Conservation (phyloP, 2,797 vertebrate genomes). For the Tiaroga cobitis region DNA sequence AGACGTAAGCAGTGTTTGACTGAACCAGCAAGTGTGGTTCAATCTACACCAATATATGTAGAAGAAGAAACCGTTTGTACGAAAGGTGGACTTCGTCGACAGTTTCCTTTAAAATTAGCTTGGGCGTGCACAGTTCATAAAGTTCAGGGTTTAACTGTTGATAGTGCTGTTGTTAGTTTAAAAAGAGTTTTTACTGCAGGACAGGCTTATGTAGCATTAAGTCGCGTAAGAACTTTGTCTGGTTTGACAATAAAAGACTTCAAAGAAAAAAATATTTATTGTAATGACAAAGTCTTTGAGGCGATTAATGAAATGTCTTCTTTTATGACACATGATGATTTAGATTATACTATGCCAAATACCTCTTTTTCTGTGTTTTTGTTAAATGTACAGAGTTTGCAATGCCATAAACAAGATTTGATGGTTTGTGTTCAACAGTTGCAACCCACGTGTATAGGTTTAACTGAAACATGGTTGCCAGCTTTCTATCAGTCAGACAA, state of each 20-base stretch:
- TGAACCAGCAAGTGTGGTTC: background rate
- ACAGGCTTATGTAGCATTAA: conserved; percentile 2
- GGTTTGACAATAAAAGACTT: no score
- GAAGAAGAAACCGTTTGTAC: background rate
- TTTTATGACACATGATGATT: background rate
- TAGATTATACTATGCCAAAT: background rate
- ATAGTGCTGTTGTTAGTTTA: conserved; percentile 15
- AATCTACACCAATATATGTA: background rate
- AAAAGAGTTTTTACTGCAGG: conserved; percentile 31
- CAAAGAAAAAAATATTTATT: no score
- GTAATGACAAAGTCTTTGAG: background rate
- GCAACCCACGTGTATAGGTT: no score
- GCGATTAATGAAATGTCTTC: conserved; percentile 16
- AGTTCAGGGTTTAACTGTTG: conserved; percentile 42
- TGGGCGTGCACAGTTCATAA: conserved; percentile 41
- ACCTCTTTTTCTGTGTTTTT: no score
- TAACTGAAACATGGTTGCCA: no score
- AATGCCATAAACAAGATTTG: no score
- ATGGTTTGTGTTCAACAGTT: no score
- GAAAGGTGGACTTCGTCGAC: conserved; percentile 15
- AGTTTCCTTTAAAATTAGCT: conserved; percentile 43
- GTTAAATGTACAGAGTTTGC: no score
- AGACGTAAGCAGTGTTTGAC: background rate
- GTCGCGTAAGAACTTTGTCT: conserved; percentile 13
- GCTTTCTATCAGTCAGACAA: no score